Percentiles rank a stretch among this genome's conserved stretches.
phyloP scores from a whole-genome alignment of 2,888 invertebrate species.

The Caenorhabditis panamensis region DNA sequence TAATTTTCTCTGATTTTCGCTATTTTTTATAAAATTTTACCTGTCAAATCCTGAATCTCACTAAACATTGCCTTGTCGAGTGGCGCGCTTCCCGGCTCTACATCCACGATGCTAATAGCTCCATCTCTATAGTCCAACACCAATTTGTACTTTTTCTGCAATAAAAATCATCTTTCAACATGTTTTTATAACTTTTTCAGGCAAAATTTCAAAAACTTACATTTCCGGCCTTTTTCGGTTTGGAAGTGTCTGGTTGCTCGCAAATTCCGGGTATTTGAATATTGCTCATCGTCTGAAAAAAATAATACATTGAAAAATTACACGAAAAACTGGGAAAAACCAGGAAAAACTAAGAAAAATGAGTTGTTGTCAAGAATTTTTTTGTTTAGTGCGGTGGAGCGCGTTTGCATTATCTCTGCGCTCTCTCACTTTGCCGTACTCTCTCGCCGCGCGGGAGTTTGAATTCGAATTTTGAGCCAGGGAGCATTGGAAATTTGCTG shows the following conservation, averaged over 20 bases:
- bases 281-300: constrained; percentile 10
- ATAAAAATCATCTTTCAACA: neutral
- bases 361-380: neutral
- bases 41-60: constrained; percentile 54
- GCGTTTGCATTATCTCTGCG: constrained; percentile 7
- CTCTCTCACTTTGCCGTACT: neutral
- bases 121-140: constrained; percentile 54
- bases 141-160: constrained; percentile 47
- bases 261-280: constrained; percentile 48
- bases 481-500: no score
- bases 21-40: no score
- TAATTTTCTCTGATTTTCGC: neutral
- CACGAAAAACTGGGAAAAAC: neutral
- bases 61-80: constrained; percentile 12
- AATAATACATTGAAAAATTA: neutral
- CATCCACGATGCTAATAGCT: constrained; percentile 33
- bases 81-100: neutral
- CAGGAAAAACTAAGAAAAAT: neutral
- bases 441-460: neutral
- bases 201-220: neutral
- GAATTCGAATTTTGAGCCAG: no score
- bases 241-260: constrained; percentile 8
- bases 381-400: neutral
- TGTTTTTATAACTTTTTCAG: neutral
- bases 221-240: constrained; percentile 2